Base-by-base conservation (phyloP, 2,113 vertebrate genomes). In the Xerus inauris region DNA sequence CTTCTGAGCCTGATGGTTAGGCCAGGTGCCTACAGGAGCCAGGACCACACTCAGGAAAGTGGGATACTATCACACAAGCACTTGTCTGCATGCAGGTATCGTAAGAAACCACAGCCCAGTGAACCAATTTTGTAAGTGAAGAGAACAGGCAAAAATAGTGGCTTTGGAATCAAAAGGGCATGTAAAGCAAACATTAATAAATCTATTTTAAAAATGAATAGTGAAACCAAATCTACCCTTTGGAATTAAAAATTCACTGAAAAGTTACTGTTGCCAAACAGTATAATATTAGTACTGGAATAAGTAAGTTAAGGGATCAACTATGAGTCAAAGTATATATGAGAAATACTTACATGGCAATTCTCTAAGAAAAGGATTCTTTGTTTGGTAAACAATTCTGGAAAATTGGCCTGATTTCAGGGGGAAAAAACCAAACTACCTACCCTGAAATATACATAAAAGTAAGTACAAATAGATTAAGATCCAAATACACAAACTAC, bases 51-150 rank as follows among this genome's bases (percentile, higher is more conserved):
- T 28, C 10, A 16, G 47, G 8, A 69, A 67, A 64, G 51, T 3
- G 13, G 22, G 89, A 67, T 11, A 1, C 26, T 19, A 3, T 24
- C 17, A n/a, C 4, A 8, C 5, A 32, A 28, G 30, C 35, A 17
- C 17, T 2, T 1, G 0, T 0, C 1, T n/a, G 14, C 40, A 19
- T 2, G 5, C 2, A 77, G 6, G 10, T 1, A 20, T 0, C 51
- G 38, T 0, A 54, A 0, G 0, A 57, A 54, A 62, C 5, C 6
- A 19, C 40, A 28, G n/a, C 71, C 19, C 64, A 57, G 20, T 32
- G 65, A 20, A 82, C 26, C 17, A 4, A 22, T n/a, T 45, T 38
- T 67, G 49, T 57, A 40, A 72, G 62, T 26, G 40, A 75, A 92
- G 12, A 65, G 8, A 85, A n/a, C 5, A 42, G 30, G 40, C 40